These are phyloP conservation scores for Trachymyrmex cornetzi DNA, from an alignment of 1,140 invertebrate species.

Conservation along the genomic window DNA sequence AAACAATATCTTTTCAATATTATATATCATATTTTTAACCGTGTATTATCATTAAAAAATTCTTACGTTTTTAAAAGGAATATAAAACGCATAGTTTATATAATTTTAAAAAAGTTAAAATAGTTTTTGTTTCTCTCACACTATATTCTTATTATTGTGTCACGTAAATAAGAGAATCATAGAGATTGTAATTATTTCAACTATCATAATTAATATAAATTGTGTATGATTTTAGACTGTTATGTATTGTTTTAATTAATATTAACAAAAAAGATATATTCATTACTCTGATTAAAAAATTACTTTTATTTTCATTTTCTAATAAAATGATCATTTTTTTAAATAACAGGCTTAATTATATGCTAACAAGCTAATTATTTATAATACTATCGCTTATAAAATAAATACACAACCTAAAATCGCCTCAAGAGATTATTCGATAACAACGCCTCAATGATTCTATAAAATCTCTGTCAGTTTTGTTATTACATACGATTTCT, in stretches of 20 bases:
- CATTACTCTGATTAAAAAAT: neutral
- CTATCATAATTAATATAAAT: conserved; percentile 5
- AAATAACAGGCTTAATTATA: neutral
- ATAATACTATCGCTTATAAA: conserved; percentile 1
- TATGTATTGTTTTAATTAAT: neutral
- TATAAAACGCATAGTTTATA: no score
- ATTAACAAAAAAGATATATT: neutral
- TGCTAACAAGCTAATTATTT: neutral
- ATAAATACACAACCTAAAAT: neutral
- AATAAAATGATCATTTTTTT: neutral
- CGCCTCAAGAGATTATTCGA: neutral
- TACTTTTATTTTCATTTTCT: neutral
- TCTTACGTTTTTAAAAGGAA: no score
- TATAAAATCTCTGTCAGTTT: neutral
- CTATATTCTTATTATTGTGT: neutral
- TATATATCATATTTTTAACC: conserved; percentile 8
- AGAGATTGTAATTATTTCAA: neutral
- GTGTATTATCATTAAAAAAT: neutral
- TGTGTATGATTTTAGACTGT: neutral
- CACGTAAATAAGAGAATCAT: neutral
- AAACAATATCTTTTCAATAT: neutral
- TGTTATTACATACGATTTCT: conserved; percentile 31
- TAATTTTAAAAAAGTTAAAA: neutral
- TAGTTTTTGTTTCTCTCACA: neutral
- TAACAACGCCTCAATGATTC: neutral